Percentiles rank a stretch among this genome's conserved stretches.
phyloP scores from a whole-genome alignment of 2,888 invertebrate species.

The Furcula furcula region DNA sequence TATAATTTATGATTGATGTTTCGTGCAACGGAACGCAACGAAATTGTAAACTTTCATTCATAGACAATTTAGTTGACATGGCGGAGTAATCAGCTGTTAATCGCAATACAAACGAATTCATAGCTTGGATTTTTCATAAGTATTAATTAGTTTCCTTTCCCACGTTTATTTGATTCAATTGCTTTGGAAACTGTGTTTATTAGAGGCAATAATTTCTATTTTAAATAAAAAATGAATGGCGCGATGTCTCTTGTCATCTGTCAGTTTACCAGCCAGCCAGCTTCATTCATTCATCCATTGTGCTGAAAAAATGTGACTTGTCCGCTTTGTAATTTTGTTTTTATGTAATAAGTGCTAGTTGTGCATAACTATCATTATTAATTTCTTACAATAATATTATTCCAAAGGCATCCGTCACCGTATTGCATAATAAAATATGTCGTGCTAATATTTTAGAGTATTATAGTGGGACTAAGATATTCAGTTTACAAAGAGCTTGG shows the following conservation, averaged over 20 bases:
- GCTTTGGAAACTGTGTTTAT: constrained; percentile 4
- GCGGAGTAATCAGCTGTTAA: constrained; percentile 80
- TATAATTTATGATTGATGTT: too few species aligned
- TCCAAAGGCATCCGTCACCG: constrained; percentile 36
- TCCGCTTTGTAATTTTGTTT: constrained; percentile 68
- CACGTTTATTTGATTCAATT: constrained; percentile 1
- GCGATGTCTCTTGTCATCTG: constrained; percentile 76
- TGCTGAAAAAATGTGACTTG: constrained; percentile 79
- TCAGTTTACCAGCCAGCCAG: constrained; percentile 58
- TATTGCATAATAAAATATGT: constrained; percentile 34
- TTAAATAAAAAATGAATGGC: constrained; percentile 61
- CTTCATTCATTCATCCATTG: constrained; percentile 78
- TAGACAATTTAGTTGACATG: constrained; percentile 51
- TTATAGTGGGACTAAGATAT: constrained; percentile 47
- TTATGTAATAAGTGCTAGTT: constrained; percentile 58
- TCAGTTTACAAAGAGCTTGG: constrained; percentile 68
- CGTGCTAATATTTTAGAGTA: constrained; percentile 14
- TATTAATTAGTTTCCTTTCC: constrained; percentile 25
- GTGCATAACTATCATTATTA: constrained; percentile 50
- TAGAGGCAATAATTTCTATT: constrained; percentile 18
- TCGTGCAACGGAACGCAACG: too few species aligned
- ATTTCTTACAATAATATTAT: constrained; percentile 46
- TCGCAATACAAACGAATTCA: constrained; percentile 70
- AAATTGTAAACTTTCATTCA: too few species aligned
- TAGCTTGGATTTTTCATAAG: constrained; percentile 40